Evolutionary conservation across 2,797 vertebrate species (phyloP).

Genomic region (Anguilla marmorata): DNA sequence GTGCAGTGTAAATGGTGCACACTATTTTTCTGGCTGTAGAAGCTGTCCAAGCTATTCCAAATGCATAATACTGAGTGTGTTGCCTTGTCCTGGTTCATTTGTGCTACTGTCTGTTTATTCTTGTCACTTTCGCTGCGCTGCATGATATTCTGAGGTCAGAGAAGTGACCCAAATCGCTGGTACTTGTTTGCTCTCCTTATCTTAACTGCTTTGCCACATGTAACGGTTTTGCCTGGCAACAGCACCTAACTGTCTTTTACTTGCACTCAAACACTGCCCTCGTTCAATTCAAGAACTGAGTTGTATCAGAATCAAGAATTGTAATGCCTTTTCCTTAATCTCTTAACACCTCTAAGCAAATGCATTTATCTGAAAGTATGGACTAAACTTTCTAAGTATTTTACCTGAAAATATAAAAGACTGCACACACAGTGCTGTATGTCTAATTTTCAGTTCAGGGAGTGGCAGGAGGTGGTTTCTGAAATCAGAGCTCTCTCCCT

Average conservation of each 20-base stretch:
- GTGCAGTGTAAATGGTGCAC: background rate
- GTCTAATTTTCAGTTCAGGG: background rate
- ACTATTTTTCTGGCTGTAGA: background rate
- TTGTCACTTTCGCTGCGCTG: background rate
- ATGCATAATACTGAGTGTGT: background rate
- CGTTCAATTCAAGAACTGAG: background rate
- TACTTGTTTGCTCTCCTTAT: background rate
- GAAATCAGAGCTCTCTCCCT: slow-evolving; percentile 29
- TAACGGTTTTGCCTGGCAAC: background rate
- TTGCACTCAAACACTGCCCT: background rate
- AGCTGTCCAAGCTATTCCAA: background rate
- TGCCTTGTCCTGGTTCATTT: background rate
- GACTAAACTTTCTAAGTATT: background rate
- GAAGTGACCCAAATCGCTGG: background rate
- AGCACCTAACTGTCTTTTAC: background rate
- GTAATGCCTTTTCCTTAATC: background rate
- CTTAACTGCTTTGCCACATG: background rate
- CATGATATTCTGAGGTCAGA: slow-evolving; percentile 7
- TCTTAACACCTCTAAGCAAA: background rate
- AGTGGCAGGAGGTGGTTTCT: slow-evolving; percentile 9
- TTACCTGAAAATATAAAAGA: background rate
- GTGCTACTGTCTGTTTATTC: background rate
- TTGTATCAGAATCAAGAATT: background rate
- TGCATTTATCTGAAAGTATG: background rate
- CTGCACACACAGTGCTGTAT: background rate